phyloP scores from a whole-genome alignment of 2,113 vertebrate genomes.

The Marmota flaviventris region DNA sequence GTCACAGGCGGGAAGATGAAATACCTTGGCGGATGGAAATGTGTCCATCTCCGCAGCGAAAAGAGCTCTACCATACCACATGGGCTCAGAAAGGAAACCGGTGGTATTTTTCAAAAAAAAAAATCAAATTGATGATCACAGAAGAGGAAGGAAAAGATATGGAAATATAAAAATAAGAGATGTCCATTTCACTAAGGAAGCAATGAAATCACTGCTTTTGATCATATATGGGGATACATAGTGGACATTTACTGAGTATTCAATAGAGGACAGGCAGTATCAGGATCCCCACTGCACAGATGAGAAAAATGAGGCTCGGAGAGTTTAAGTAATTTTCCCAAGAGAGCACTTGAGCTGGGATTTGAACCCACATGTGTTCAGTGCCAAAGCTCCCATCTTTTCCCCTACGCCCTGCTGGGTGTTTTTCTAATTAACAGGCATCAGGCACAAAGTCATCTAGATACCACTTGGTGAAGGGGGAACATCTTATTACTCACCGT shows the following conservation, averaged over 20 bases:
- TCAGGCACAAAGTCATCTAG: neutral
- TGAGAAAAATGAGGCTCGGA: neutral
- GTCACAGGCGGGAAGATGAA: neutral
- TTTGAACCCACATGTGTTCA: neutral
- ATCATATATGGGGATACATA: neutral
- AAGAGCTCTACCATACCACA: neutral
- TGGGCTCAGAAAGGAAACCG: neutral
- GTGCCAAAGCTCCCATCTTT: neutral
- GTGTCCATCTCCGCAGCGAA: neutral
- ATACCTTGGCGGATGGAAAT: neutral
- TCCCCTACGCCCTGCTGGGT: neutral
- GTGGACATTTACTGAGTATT: neutral
- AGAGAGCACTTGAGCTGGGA: neutral
- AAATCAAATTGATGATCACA: neutral
- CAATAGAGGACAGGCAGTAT: neutral
- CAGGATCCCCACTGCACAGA: neutral
- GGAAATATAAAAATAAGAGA: neutral
- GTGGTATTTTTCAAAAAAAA: neutral
- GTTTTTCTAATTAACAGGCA: neutral
- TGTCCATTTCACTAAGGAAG: neutral
- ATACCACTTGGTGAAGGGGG: neutral
- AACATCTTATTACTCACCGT: neutral
- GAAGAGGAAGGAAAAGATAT: neutral
- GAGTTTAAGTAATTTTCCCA: neutral
- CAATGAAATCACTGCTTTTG: neutral